phyloP scores from a whole-genome alignment of 2,113 vertebrate genomes.

The Malaclemys terrapin region DNA sequence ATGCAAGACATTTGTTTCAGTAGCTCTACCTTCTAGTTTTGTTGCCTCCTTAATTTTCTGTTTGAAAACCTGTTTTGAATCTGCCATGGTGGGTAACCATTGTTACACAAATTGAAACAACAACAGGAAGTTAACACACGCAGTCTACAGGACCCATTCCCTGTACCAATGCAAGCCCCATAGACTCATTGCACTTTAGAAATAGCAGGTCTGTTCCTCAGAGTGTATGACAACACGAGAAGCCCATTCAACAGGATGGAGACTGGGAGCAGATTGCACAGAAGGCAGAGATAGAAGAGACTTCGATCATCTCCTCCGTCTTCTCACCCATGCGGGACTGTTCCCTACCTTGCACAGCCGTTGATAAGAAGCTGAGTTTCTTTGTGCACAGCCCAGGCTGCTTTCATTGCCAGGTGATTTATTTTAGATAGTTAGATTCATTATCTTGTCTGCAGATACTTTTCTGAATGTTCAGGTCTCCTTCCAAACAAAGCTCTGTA shows the following conservation, averaged over 20 bases:
- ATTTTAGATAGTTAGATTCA: background rate
- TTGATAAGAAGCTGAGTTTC: background rate
- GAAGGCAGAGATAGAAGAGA: background rate
- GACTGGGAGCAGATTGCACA: background rate
- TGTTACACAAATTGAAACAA: background rate
- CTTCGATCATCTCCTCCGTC: background rate
- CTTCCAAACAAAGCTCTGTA: background rate
- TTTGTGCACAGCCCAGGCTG: background rate
- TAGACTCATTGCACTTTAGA: background rate
- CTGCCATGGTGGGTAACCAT: background rate
- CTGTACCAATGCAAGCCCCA: background rate
- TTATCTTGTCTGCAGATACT: background rate
- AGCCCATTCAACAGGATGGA: background rate
- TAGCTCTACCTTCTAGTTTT: too few species aligned
- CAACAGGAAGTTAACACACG: background rate
- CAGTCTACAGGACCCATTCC: background rate
- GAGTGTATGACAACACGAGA: background rate
- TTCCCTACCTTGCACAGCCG: background rate
- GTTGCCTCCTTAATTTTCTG: background rate
- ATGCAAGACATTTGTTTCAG: background rate
- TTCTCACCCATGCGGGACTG: background rate
- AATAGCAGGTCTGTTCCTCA: background rate
- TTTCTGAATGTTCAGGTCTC: background rate
- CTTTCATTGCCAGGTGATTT: background rate
- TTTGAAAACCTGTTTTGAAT: background rate